Evolutionary conservation across 1,140 invertebrate genomes (phyloP).

Genomic region (Diorhabda carinulata): DNA sequence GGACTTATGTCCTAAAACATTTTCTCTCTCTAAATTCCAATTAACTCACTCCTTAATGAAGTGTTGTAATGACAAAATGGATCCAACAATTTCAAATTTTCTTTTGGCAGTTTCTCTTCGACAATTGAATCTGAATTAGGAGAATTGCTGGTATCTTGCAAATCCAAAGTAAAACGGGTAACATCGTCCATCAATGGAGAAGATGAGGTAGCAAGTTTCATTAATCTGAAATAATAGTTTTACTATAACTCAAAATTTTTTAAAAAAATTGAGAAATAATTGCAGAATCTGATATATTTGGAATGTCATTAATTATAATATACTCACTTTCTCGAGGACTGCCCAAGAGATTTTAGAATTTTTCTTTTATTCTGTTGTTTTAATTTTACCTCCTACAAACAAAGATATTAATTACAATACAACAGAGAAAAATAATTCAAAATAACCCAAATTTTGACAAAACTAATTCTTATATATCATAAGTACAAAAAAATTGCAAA

Average conservation of each 20-base stretch:
- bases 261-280: background rate
- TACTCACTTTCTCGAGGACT: conserved; percentile 31
- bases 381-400: background rate
- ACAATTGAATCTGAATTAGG: background rate
- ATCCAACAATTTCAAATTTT: conserved; percentile 32
- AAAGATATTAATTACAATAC: background rate
- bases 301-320: background rate
- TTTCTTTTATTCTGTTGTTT: background rate
- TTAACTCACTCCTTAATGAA: conserved; percentile 44
- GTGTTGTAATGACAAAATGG: conserved; percentile 46
- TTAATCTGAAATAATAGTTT: conserved; percentile 6
- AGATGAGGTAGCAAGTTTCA: conserved; percentile 1
- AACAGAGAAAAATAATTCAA: too few species aligned
- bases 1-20: too few species aligned
- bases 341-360: background rate
- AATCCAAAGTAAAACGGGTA: background rate
- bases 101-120: background rate
- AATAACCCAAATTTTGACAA: too few species aligned
- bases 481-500: too few species aligned
- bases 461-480: too few species aligned
- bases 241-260: background rate
- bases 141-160: background rate
- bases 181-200: background rate
- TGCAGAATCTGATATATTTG: background rate
- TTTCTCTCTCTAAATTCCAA: background rate